phyloP scores from a whole-genome alignment of 2,797 vertebrate species.

The Enteromius fasciolatus region DNA sequence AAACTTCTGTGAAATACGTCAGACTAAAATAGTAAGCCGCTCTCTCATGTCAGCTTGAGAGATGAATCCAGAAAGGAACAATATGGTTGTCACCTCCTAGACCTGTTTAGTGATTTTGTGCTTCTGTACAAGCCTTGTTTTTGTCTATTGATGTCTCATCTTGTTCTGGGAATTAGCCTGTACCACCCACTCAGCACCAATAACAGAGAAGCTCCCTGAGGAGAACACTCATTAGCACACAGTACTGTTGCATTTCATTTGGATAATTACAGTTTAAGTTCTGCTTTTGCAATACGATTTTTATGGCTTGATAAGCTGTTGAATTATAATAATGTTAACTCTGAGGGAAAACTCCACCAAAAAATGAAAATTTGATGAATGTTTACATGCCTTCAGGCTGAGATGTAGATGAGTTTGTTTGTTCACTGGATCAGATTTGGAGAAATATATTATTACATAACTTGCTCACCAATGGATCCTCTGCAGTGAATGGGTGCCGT shows the following conservation, averaged over 20 bases:
- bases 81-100: slow-evolving; percentile 14
- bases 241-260: slow-evolving; percentile 43
- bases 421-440: background rate
- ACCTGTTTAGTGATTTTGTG: slow-evolving; percentile 7
- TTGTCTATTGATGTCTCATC: slow-evolving; percentile 35
- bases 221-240: slow-evolving; percentile 43
- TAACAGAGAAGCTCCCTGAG: slow-evolving; percentile 42
- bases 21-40: background rate
- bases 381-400: background rate
- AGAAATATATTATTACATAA: background rate
- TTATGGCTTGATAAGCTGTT: background rate
- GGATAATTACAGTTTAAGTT: slow-evolving; percentile 27
- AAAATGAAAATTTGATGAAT: background rate
- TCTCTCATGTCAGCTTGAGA: slow-evolving; percentile 12
- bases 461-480: background rate
- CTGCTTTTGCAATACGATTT: background rate
- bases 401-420: background rate
- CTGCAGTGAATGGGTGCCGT: background rate
- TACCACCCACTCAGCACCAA: slow-evolving; percentile 48
- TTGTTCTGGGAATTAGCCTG: slow-evolving; percentile 46
- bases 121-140: slow-evolving; percentile 29
- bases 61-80: slow-evolving; percentile 12
- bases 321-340: background rate
- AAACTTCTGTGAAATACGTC: background rate
- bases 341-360: background rate